phyloP scores from a whole-genome alignment of 2,113 vertebrate species.

The Myiagra hebetior region DNA sequence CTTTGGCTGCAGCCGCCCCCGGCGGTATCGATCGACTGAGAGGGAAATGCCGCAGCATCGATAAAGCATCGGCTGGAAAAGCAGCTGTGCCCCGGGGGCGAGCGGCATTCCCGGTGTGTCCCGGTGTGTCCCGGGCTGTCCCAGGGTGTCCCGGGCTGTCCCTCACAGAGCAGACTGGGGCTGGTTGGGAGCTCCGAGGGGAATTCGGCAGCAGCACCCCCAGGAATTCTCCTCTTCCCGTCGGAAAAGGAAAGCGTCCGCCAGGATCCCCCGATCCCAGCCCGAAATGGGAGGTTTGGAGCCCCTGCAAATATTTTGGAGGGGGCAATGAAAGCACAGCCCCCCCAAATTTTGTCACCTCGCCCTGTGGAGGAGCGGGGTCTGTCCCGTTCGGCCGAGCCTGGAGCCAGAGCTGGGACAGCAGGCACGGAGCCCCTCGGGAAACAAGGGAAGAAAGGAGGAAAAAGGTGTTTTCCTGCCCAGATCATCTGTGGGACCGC shows the following conservation, averaged over 20 bases:
- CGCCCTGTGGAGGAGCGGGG: not conserved
- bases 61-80: not conserved
- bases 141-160: not conserved
- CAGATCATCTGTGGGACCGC: fast-evolving
- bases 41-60: not conserved
- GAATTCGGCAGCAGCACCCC: not conserved
- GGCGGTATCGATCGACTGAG: not conserved
- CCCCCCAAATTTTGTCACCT: not conserved
- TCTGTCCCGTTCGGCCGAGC: not conserved
- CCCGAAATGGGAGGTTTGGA: not conserved
- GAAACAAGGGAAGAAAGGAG: not conserved
- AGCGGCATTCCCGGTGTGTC: not conserved
- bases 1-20: not conserved
- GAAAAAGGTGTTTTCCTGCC: not conserved
- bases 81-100: not conserved
- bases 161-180: not conserved
- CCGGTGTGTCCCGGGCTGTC: not conserved
- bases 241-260: not conserved
- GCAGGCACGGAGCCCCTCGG: fast-evolving
- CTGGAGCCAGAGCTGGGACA: not conserved
- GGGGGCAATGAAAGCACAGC: no score
- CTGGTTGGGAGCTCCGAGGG: not conserved
- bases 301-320: not conserved
- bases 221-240: not conserved
- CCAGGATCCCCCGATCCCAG: not conserved